Percentiles rank a stretch among this genome's conserved stretches.
phyloP scores from a whole-genome alignment of 1,140 invertebrate species.

The Hestina assimilis region DNA sequence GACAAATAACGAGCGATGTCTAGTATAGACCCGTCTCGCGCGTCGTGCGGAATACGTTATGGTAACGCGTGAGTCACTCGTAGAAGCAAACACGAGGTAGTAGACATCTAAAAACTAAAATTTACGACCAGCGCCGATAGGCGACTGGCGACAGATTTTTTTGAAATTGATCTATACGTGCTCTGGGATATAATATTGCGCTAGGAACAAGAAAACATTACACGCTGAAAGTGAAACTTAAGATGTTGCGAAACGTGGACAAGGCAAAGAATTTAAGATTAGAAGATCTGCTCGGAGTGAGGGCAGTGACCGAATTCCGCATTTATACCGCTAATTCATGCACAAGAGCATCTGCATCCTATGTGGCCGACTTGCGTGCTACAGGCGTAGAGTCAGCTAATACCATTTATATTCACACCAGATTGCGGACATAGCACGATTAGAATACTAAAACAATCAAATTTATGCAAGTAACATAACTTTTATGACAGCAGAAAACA shows the following conservation, averaged over 20 bases:
- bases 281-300: constrained; percentile 52
- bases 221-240: constrained; percentile 59
- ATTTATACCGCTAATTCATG: constrained; percentile 72
- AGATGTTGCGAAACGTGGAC: constrained; percentile 56
- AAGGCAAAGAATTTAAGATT: constrained; percentile 48
- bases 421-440: constrained; percentile 28
- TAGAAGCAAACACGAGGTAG: constrained; percentile 32
- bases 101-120: constrained; percentile 52
- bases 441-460: constrained; percentile 63
- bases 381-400: constrained; percentile 36
- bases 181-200: background rate
- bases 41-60: constrained; percentile 32
- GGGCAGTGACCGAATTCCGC: constrained; percentile 72
- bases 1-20: constrained; percentile 40
- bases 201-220: constrained; percentile 2
- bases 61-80: constrained; percentile 47
- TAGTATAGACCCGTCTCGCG: constrained; percentile 23
- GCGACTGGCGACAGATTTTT: constrained; percentile 39
- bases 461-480: constrained; percentile 40
- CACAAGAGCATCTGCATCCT: constrained; percentile 64
- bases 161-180: constrained; percentile 30
- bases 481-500: constrained; percentile 58
- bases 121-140: constrained; percentile 49
- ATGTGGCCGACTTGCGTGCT: constrained; percentile 41
- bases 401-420: constrained; percentile 57